Evolutionary conservation across 2,797 vertebrate species (phyloP), one percentile per base, ranked within the genome.

Genomic region (Cephalopachus bancanus): DNA sequence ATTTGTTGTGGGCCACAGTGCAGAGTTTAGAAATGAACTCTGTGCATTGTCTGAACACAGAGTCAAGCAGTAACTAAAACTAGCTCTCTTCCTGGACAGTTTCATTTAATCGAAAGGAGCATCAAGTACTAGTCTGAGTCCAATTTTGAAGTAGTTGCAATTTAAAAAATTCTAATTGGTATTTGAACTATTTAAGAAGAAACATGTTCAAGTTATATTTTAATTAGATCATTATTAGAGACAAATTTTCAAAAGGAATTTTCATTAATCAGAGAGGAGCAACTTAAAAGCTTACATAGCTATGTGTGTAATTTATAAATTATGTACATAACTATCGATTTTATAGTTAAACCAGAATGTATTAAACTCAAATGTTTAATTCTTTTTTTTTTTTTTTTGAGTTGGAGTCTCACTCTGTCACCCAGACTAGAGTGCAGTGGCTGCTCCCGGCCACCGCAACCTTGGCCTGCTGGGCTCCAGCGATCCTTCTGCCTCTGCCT

Each of bases 321-420:
- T 74, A 51, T 60, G 16, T 71, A 16, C 7, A 71, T 51, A 83
- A n/a, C 75, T 89, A 83, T 59, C 64, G 75, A 51, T 79, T 88
- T 95, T 71, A 80, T 37, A 91, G 20, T 83, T 94, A 90, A 37
- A 75, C 37, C 80, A 37, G 71, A 69, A 53, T 33, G 2, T 65
- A 65, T 86, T 84, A 89, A 94, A 76, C 59, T 88, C 37, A 78
- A 94, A 71, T 89, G 89, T 89, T 91, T 64, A 86, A 49, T 64
- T 51, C 59, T 57, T 1, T 83, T 53, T 84, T 72, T 75, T 20
- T 5, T 44, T 44, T 44, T 44, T 44, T 44, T 44, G 44, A 44
- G 44, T 44, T 44, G 44, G 44, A 44, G 44, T 44, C 44, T 44
- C 44, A 44, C 44, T 44, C 44, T 44, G 6, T 44, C 44, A 44